Evolutionary conservation across 2,888 invertebrate species (phyloP), one percentile per base, ranked within the genome.

Genomic region (Diloba caeruleocephala): DNA sequence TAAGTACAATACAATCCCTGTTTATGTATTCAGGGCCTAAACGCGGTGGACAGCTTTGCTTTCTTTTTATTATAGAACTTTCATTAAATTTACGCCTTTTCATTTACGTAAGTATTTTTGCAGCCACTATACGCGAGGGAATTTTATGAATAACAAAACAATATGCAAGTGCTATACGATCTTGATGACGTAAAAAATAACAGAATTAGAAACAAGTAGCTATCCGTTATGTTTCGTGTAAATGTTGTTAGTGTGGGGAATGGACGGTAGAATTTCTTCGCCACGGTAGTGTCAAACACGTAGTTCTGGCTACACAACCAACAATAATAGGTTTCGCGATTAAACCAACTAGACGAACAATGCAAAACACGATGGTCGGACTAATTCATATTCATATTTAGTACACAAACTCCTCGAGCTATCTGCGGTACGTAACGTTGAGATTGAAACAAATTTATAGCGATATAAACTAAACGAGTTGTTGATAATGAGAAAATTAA

Each of bases 21-120:
- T 74, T 80, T 78, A 75, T 66, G 74, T 78, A 82, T 82, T 80
- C 79, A 76, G 71, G 64, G 49, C 59, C 38, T 43, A 66, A 71
- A 66, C 52, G 37, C 34, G 34, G 53, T 61, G 45, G 59, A 60
- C 55, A 65, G 65, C 62, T 69, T 70, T 63, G 62, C 63, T 76
- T 73, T 64, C 62, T 70, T 72, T 75, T 75, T 56, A 62, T 60
- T 59, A 60, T 49, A 52, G 43, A 68, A 67, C 39, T 76, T 78
- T 66, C 64, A 73, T 72, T 69, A 69, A 65, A 74, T 53, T 58
- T 66, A 63, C 28, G 42, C 48, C 28, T 49, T 59, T 58, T 69
- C 19, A 46, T 58, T 59, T 56, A 50, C 34, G 31, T 28, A 45
- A 51, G 43, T 33, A 51, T 51, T 61, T 53, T 39, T 31, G 4